phyloP scores from a whole-genome alignment of 2,888 invertebrate genomes.

The Phyllotreta striolata region DNA sequence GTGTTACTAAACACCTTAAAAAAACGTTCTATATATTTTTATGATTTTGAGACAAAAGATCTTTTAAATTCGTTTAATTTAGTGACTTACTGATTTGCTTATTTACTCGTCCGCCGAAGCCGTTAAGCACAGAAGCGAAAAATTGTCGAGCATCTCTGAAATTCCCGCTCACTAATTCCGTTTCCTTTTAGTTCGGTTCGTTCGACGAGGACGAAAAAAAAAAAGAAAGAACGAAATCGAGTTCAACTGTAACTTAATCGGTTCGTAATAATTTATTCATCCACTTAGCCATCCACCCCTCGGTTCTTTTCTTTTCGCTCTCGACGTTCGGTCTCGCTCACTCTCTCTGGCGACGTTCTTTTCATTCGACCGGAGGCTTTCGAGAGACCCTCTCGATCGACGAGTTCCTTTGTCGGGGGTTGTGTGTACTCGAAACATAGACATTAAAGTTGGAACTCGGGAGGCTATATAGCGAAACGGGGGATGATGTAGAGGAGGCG shows the following conservation, averaged over 20 bases:
- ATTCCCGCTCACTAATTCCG: too few species aligned
- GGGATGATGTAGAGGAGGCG: constrained; percentile 5
- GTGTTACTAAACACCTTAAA: too few species aligned
- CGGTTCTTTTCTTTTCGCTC: constrained; percentile 1
- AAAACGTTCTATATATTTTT: too few species aligned
- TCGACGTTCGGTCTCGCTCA: too few species aligned
- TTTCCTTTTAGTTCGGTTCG: background rate
- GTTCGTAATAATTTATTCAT: constrained; percentile 28
- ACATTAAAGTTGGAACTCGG: constrained; percentile 23
- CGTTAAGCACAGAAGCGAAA: too few species aligned
- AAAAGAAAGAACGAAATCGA: background rate
- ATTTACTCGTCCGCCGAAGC: constrained; percentile 5
- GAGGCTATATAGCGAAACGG: constrained; percentile 2
- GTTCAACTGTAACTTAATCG: constrained; percentile 19
- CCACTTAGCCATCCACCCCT: constrained; percentile 10
- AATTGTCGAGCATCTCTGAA: too few species aligned
- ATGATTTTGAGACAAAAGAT: too few species aligned
- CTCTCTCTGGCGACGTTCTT: background rate
- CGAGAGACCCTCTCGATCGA: constrained; percentile 34
- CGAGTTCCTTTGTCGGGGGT: constrained; percentile 40
- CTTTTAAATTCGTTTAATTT: too few species aligned
- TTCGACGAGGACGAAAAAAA: too few species aligned
- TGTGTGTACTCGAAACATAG: constrained; percentile 30
- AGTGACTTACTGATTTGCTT: background rate
- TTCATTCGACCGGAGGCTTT: constrained; percentile 30